Base-by-base conservation (phyloP, 2,888 invertebrate genomes). In the Tricholauxania praeusta region DNA sequence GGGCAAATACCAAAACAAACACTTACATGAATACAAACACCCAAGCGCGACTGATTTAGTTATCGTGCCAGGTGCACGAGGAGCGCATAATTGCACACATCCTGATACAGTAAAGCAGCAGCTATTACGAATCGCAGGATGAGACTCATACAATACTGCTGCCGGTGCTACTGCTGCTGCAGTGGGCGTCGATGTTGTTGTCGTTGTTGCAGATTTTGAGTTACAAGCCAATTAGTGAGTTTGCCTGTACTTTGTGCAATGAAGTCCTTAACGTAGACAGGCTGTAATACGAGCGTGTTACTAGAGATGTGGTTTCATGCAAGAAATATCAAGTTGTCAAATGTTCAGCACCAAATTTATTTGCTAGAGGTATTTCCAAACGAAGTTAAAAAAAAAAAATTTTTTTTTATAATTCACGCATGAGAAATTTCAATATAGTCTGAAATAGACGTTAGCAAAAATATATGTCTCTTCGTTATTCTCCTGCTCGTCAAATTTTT, bases 201-300 rank as follows among this genome's bases (percentile, higher is more conserved):
- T 10, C 10, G 7, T 39, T 19, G 48, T 19, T 28, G 57, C 57
- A 48, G 48, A 19, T 47, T 63, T 48, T 39, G 63, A 63, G 63
- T 48, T 63, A 22, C 63, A 48, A 63, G 39, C 19, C 63, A 63
- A 63, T 63, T 63, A 63, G 63, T 49, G 63, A 63, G 17, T 19
- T 47, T 22, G n/a, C 48, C 19, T 63, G 10, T 10, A 39, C 39
- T 39, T 39, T 39, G 10, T 39, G 10, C 39, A n/a, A 19, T 47
- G 57, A 12, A 15, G 48, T 63, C 19, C 48, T 63, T 47, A 48
- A 49, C 63, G 49, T 14, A n/a, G 63, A 63, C 63, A 63, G 63
- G 63, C n/a, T 19, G 53, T 17, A n/a, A 19, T 0, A 8, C 19
- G 53, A n/a, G 14, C 53, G 4, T 22, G n/a, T 57, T 39, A n/a